Base-by-base conservation (phyloP, 2,797 vertebrate genomes). In the Hydrocynus forskahlii region DNA sequence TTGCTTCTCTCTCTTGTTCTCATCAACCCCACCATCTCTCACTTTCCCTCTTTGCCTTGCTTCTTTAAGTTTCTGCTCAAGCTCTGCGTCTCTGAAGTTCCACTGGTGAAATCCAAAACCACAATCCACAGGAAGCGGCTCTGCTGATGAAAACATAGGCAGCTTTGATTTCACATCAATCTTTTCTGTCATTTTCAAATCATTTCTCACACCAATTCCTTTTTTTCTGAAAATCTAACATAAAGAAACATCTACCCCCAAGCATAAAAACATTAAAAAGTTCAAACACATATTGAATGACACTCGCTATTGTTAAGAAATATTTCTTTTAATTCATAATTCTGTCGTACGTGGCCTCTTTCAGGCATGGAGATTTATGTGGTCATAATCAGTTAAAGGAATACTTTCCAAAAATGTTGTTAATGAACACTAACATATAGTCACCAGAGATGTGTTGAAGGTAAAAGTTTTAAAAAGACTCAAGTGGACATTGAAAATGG, bases 41-140 rank as follows among this genome's bases (percentile, higher is more conserved):
- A 73, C 85, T 82, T 91, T 92, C 12, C 67, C 17, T 69, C 23
- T 71, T 17, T 71, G 6, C 38, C 8, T 90, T 84, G 87, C 89
- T 86, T 87, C 91, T 89, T 92, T 92, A 92, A 91, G 91, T 91
- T 90, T 82, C 89, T 91, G 86, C 76, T 89, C 82, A 77, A 82
- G 80, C 82, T 88, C 86, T 88, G 35, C 12, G 0, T 62, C 23
- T 62, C 60, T 29, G 23, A 63, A 63, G 60, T 16, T 35, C 12
- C 5, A 35, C 4, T 63, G 25, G 25, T 17, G 7, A 63, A 91
- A 93, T 91, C 85, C 80, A 82, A 84, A 84, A 87, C 45, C 14
- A 16, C 25, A 63, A 25, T 16, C 25, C 25, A 63, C 13, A 63
- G 25, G 13, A 63, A 63, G 35, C 25, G 6, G 5, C 60, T 17